phyloP scores from a whole-genome alignment of 2,113 vertebrate genomes.

The Sinocyclocheilus anophthalmus region DNA sequence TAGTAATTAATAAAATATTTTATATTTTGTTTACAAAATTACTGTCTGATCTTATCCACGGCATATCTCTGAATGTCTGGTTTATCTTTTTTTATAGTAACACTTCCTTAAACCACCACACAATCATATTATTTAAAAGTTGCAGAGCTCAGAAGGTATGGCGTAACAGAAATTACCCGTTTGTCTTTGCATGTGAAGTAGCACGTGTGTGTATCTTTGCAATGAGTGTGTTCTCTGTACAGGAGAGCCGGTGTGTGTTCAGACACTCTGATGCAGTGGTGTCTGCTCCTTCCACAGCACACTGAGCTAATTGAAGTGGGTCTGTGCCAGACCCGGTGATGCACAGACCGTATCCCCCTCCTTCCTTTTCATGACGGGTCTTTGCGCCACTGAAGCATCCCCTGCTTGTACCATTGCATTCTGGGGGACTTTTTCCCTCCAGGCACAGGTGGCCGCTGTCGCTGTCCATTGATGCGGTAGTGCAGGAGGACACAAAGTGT shows the following conservation, averaged over 20 bases:
- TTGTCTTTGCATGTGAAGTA: neutral
- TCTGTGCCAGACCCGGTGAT: conserved; percentile 47
- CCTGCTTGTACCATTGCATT: conserved; percentile 18
- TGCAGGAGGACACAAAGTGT: neutral
- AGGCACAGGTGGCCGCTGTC: conserved; percentile 47
- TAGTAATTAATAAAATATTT: no score
- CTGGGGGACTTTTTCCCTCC: conserved; percentile 46
- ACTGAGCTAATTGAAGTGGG: conserved; percentile 62
- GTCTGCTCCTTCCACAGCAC: conserved; percentile 53
- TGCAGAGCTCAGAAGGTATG: neutral
- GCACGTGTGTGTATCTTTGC: neutral
- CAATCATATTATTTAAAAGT: no score
- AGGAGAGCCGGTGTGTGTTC: conserved; percentile 44
- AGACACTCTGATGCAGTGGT: conserved; percentile 51
- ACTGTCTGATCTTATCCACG: no score
- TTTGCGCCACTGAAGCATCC: conserved; percentile 20
- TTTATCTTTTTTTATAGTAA: neutral
- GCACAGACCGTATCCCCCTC: conserved; percentile 28
- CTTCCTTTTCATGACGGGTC: neutral
- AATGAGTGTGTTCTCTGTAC: conserved; percentile 39
- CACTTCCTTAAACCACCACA: neutral
- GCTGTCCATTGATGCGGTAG: conserved; percentile 32
- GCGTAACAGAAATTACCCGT: neutral
- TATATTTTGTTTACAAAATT: no score
- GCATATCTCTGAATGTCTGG: no score